Evolutionary conservation across 35 echinoderm and acorn worm genomes (phyloP).

Genomic region (Patiria miniata): DNA sequence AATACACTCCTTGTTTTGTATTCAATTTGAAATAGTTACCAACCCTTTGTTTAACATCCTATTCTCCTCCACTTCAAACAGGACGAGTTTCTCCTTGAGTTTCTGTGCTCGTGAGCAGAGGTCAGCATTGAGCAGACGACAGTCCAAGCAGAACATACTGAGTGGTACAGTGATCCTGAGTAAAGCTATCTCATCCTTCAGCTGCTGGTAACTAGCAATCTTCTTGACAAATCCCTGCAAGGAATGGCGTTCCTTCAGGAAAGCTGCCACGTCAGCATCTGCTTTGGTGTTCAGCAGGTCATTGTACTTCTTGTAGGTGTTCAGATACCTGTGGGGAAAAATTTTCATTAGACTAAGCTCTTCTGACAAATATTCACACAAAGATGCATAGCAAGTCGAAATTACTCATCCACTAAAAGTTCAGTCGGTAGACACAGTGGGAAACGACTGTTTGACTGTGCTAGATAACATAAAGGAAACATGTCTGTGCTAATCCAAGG

Average conservation of each 20-base stretch:
- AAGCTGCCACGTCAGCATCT: slow-evolving; percentile 87
- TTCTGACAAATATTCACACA: too few species aligned
- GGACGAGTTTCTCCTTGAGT: slow-evolving; percentile 89
- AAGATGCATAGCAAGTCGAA: too few species aligned
- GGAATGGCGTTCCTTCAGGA: slow-evolving; percentile 94
- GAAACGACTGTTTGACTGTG: too few species aligned
- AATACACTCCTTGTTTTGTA: too few species aligned
- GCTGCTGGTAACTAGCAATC: slow-evolving; percentile 85
- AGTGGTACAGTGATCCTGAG: slow-evolving; percentile 92
- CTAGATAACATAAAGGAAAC: too few species aligned
- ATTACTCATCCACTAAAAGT: too few species aligned
- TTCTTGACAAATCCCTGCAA: slow-evolving; percentile 88
- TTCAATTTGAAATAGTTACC: neutral
- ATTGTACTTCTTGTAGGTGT: slow-evolving; percentile 96
- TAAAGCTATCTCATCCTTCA: slow-evolving; percentile 95
- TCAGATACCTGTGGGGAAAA: slow-evolving; percentile 79
- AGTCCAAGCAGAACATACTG: slow-evolving; percentile 99
- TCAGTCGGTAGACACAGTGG: too few species aligned
- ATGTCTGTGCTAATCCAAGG: too few species aligned
- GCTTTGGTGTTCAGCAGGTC: slow-evolving; percentile 98
- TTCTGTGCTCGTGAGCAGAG: slow-evolving; percentile 86
- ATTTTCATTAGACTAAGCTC: too few species aligned
- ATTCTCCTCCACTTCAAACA: slow-evolving; percentile 96
- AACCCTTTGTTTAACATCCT: slow-evolving; percentile 88
- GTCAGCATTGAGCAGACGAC: slow-evolving; percentile 77